phyloP scores from a whole-genome alignment of 1,140 invertebrate species.

The Ectropis grisescens region DNA sequence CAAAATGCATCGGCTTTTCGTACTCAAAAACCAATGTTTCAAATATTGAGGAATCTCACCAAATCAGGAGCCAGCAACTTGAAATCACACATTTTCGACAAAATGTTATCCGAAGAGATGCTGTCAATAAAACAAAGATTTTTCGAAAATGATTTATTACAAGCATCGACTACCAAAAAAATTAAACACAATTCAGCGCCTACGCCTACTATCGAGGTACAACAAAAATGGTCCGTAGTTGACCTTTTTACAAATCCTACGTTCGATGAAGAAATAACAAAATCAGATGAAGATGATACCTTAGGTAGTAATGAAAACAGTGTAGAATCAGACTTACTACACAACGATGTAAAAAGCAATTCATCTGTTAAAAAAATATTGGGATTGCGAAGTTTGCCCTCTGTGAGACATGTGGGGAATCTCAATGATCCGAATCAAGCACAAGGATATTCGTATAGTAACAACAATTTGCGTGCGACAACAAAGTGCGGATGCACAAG shows the following conservation, averaged over 20 bases:
- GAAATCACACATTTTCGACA: slow-evolving; percentile 42
- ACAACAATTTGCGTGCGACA: too few species aligned
- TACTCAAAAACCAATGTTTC: slow-evolving; percentile 9
- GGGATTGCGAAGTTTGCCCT: too few species aligned
- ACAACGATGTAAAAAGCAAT: too few species aligned
- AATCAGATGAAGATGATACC: neutral
- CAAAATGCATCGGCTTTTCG: neutral
- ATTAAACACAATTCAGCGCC: slow-evolving; percentile 16
- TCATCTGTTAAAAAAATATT: too few species aligned
- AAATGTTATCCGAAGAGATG: slow-evolving; percentile 51
- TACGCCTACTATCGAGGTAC: slow-evolving; percentile 36
- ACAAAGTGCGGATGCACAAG: too few species aligned
- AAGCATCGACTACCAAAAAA: slow-evolving; percentile 13
- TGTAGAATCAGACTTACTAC: too few species aligned
- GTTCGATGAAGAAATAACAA: neutral
- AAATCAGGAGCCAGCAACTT: slow-evolving; percentile 22
- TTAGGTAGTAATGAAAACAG: too few species aligned
- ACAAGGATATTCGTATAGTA: too few species aligned
- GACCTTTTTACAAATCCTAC: slow-evolving; percentile 9
- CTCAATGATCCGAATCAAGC: too few species aligned
- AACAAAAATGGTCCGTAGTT: slow-evolving; percentile 40
- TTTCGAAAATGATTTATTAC: slow-evolving; percentile 22
- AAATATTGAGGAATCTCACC: slow-evolving; percentile 15
- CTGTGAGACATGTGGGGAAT: too few species aligned
- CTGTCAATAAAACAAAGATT: slow-evolving; percentile 37